Percentiles rank a stretch among this genome's conserved stretches.
These are phyloP conservation scores for Phataginus tricuspis DNA, from an alignment of 2,797 vertebrate genomes.

Conservation along the genomic window DNA sequence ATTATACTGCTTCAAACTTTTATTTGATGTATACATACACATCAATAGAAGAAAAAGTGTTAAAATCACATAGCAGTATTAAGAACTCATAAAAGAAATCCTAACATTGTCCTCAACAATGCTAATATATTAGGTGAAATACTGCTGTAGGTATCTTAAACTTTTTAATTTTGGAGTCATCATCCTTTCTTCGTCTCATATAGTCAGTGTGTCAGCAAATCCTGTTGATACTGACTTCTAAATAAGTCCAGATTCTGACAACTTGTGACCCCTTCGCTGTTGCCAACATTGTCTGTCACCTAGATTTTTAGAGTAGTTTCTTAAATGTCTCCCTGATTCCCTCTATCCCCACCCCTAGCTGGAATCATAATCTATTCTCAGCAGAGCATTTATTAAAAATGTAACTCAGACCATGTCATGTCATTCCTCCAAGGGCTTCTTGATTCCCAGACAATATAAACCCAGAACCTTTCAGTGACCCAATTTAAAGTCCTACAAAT, in stretches of 20 bases:
- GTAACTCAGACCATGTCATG: background rate
- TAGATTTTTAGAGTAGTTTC: background rate
- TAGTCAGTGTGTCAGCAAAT: background rate
- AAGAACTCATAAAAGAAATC: background rate
- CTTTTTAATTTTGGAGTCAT: background rate
- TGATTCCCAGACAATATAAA: background rate
- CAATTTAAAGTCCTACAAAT: background rate
- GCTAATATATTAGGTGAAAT: background rate
- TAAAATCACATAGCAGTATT: background rate
- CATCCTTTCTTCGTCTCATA: background rate
- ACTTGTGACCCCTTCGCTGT: background rate
- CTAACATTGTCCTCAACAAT: background rate
- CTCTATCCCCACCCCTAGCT: background rate
- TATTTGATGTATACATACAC: background rate
- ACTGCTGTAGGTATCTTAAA: background rate
- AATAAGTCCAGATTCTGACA: background rate
- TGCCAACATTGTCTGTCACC: background rate
- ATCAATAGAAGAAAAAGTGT: background rate
- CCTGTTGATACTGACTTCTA: background rate
- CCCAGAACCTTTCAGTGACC: background rate
- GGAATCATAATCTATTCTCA: background rate
- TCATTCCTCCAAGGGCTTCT: background rate
- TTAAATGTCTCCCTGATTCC: background rate
- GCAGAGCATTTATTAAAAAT: background rate
- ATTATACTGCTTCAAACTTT: background rate